Evolutionary conservation across 2,113 vertebrate species (phyloP).

Genomic region (Phycodurus eques): DNA sequence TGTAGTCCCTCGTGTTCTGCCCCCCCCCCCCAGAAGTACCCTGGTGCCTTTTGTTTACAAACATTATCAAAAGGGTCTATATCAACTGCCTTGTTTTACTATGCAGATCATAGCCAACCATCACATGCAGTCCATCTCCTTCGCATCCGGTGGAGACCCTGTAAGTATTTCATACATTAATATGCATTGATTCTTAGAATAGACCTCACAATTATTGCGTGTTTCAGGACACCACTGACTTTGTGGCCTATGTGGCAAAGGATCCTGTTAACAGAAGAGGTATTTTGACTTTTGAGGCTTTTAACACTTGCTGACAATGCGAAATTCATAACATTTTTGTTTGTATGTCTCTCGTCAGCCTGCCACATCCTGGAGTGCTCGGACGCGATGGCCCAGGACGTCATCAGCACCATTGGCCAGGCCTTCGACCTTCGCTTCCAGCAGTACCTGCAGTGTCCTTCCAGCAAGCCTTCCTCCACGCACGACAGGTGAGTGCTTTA

Average conservation of each 20-base stretch:
- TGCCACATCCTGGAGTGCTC: constrained; percentile 97
- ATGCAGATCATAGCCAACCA: constrained; percentile 97
- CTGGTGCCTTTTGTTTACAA: neutral
- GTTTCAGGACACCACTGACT: constrained; percentile 92
- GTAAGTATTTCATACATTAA: constrained; percentile 72
- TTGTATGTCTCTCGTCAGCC: constrained; percentile 66
- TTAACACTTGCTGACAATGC: too few relatives aligned
- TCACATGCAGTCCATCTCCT: constrained; percentile 99
- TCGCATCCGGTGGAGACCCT: constrained; percentile 94
- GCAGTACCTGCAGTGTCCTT: constrained; percentile 90
- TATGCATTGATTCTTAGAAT: neutral
- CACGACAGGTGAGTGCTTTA: constrained; percentile 82
- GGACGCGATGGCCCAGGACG: constrained; percentile 90
- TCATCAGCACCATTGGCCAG: constrained; percentile 94
- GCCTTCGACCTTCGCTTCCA: constrained; percentile 98
- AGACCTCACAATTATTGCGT: neutral
- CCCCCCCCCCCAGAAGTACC: too few relatives aligned
- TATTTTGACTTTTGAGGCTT: constrained; percentile 49
- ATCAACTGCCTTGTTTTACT: constrained; percentile 21
- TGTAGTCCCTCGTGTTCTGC: too few relatives aligned
- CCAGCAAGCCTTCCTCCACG: constrained; percentile 81
- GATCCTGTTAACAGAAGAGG: constrained; percentile 98
- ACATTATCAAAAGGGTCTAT: neutral
- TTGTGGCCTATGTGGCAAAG: constrained; percentile 95
- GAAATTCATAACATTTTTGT: neutral